phyloP scores from a whole-genome alignment of 35 echinoderm and acorn worm genomes.

The Ophioderma brevispina region DNA sequence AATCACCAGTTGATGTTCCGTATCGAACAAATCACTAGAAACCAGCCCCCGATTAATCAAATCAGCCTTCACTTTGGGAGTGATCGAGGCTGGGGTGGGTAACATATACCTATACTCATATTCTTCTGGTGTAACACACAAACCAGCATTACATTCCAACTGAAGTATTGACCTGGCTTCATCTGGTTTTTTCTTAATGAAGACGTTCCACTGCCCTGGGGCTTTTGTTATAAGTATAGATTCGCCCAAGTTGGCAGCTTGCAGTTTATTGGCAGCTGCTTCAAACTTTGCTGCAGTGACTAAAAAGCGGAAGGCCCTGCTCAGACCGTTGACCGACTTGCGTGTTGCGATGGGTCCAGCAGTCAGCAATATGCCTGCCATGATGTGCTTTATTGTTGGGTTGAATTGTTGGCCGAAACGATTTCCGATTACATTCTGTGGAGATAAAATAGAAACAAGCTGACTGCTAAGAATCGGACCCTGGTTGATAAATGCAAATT shows the following conservation, averaged over 20 bases:
- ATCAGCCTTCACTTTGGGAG: not conserved
- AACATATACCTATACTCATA: not conserved
- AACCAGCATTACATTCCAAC: not conserved
- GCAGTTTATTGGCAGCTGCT: not conserved
- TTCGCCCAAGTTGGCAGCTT: not conserved
- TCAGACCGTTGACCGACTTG: not conserved
- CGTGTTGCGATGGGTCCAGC: not conserved
- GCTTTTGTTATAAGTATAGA: not conserved
- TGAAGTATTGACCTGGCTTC: not conserved
- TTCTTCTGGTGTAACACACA: not conserved
- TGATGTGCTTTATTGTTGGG: not conserved
- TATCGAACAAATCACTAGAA: too few relatives aligned
- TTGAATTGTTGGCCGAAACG: not conserved
- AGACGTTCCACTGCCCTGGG: not conserved
- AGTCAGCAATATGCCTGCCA: not conserved
- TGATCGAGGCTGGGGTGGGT: not conserved
- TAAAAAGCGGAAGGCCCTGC: not conserved
- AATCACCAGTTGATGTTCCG: too few relatives aligned
- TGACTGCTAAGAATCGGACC: too few relatives aligned
- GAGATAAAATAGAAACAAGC: not conserved
- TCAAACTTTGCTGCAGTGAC: not conserved
- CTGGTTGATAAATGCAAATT: too few relatives aligned
- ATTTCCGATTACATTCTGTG: not conserved
- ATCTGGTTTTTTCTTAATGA: not conserved
- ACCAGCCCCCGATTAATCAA: not conserved